Evolutionary conservation across 2,113 vertebrate species (phyloP), one percentile per base, ranked within the genome.

Genomic region (Hirundichthys speculiger): DNA sequence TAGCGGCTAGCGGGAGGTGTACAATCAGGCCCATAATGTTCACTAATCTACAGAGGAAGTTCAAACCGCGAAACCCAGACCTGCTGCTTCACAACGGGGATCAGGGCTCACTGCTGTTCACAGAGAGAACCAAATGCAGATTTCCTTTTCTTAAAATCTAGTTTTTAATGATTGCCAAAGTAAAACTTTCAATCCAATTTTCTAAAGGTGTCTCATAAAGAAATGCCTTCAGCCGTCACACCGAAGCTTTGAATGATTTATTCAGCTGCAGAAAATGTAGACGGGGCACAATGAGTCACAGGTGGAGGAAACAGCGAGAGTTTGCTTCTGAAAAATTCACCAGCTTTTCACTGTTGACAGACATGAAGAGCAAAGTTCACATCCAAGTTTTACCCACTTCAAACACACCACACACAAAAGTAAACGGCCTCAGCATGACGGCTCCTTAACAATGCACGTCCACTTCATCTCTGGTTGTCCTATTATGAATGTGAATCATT

Each of bases 321-420:
- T 45, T 70, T 15, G n/a, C 20, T 27, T 64, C 47, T 52, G 11
- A 34, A 60, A 41, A 50, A 69, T 50, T 34, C 59, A 64, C 10
- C 48, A 49, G 49, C 10, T 10, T 69, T 42, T 7, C 30, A 10
- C 10, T 34, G 48, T 10, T 1, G 21, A 47, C 34, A 58, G 30
- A 70, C 25, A 20, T 54, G n/a, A 51, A 64, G 48, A 43, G 39
- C 46, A 24, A 16, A 58, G 68, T 65, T 55, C 15, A 63, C 65
- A 30, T 24, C 55, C 60, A 56, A 30, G 73, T 63, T 48, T 42
- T 34, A 62, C 47, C 48, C 34, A 41, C 34, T 66, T 68, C 43
- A 13, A 15, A 38, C 62, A 47, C n/a, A 61, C 39, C 14, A 16
- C 22, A 50, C 2, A 40, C 9, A n/a, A 60, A 40, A 39, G 30